Evolutionary conservation across 2,888 invertebrate species (phyloP).

Genomic region (Ctena decussata): DNA sequence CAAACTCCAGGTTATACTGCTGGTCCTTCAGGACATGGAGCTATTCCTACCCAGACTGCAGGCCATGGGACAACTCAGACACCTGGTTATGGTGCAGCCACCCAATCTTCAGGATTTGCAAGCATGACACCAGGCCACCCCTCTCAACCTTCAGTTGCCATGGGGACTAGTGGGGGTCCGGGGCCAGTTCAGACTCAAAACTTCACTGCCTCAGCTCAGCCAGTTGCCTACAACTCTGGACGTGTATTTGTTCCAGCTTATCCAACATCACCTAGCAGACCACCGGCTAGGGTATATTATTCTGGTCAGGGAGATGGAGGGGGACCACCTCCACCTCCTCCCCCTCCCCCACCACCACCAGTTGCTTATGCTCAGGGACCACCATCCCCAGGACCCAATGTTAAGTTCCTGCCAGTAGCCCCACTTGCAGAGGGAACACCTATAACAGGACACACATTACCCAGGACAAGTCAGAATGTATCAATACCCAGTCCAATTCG

Average conservation of each 20-base stretch:
- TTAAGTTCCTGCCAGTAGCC: slow-evolving; percentile 67
- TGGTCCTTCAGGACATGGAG: slow-evolving; percentile 32
- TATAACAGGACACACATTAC: slow-evolving; percentile 61
- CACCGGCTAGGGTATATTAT: slow-evolving; percentile 68
- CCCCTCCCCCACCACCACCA: slow-evolving; percentile 53
- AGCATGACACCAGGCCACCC: slow-evolving; percentile 44
- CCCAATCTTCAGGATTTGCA: slow-evolving; percentile 45
- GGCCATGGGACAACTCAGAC: slow-evolving; percentile 55
- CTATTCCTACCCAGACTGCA: slow-evolving; percentile 27
- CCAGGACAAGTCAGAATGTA: slow-evolving; percentile 56
- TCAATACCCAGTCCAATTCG: slow-evolving; percentile 78
- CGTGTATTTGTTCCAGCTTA: slow-evolving; percentile 68
- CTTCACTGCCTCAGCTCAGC: slow-evolving; percentile 59
- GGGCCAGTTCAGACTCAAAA: slow-evolving; percentile 43
- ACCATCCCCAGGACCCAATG: slow-evolving; percentile 58
- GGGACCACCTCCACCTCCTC: slow-evolving; percentile 51
- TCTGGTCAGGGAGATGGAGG: slow-evolving; percentile 52
- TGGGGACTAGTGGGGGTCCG: slow-evolving; percentile 21
- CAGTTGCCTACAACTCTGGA: slow-evolving; percentile 64
- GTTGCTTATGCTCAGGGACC: slow-evolving; percentile 35
- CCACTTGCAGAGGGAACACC: slow-evolving; percentile 81
- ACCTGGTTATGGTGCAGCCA: slow-evolving; percentile 56
- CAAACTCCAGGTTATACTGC: slow-evolving; percentile 50
- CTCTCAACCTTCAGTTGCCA: slow-evolving; percentile 52
- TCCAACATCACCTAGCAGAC: slow-evolving; percentile 63